Evolutionary conservation across 2,113 vertebrate genomes (phyloP), one percentile per base, ranked within the genome.

Genomic region (Carassius auratus): DNA sequence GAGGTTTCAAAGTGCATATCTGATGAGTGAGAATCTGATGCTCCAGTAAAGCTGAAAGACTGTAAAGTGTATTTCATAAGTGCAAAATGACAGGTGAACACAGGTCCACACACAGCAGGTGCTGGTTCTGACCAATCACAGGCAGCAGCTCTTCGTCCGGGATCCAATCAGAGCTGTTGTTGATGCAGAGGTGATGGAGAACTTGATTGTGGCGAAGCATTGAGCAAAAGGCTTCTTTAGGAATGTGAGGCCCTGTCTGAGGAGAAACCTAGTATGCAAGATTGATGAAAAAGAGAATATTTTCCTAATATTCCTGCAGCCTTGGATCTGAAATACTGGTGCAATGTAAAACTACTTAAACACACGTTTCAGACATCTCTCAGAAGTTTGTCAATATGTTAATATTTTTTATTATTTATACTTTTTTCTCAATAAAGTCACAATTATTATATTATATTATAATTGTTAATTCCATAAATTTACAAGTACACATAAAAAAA

Each of bases 91-190:
- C 19, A 26, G 26, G 26, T 26, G 26, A 26, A 12, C 93, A 95
- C 91, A 99, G 92, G 79, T 96, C 95, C 86, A 98, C 95, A 5
- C 91, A 93, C 85, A 95, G 95, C 91, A 99, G 94, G 91, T 98
- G 96, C 84, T 95, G 97, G 91, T 99, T 99, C 92, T 97, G 97
- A 50, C 95, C 95, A 0, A 99, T 94, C 64, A 99, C 95, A 0
- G 97, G 98, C 89, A 99, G 95, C 90, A 99, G 94, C 87, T 99
- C 98, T 66, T 91, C 91, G 89, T 99, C 97, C 0, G 96, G 96
- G 90, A 99, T 92, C 98, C 97, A 99, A 76, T 95, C 94, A 0
- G 96, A 96, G 90, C 98, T 99, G 90, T 94, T 95, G 83, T 95
- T 95, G 59, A 99, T 94, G 0, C 86, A 93, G 87, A 99, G 92